A percentile compares a stretch with the other conserved stretches of the same genome.
These are phyloP conservation scores for Clistopyga incitator DNA, from an alignment of 2,888 invertebrate genomes.

Conservation along the genomic window DNA sequence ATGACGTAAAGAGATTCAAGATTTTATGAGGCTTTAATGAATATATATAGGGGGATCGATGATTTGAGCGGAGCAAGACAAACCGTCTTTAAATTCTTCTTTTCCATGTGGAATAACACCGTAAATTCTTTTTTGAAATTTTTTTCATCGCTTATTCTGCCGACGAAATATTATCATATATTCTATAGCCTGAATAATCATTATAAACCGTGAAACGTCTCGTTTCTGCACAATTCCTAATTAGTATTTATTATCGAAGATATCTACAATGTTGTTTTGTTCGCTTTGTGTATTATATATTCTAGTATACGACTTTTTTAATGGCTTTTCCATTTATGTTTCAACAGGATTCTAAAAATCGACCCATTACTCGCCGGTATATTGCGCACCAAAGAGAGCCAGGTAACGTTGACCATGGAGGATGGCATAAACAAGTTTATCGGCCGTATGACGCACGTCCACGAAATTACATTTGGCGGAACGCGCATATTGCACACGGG, in stretches of 20 bases:
- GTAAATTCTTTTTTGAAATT: too few species aligned
- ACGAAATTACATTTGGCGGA: slow-evolving; percentile 87
- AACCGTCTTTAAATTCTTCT: too few species aligned
- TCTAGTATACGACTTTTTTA: not conserved
- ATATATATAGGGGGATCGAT: too few species aligned
- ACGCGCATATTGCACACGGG: slow-evolving; percentile 87
- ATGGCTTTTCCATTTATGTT: slow-evolving; percentile 61
- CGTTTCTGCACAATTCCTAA: too few species aligned
- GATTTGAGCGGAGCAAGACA: too few species aligned
- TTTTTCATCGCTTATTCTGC: too few species aligned
- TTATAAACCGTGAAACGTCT: not conserved
- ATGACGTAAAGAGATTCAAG: not conserved
- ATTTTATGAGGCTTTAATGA: too few species aligned
- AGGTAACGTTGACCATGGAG: slow-evolving; percentile 88
- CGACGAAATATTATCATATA: too few species aligned
- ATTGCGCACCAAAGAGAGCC: slow-evolving; percentile 84
- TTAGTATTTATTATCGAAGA: too few species aligned
- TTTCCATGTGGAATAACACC: too few species aligned
- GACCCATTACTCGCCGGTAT: slow-evolving; percentile 85
- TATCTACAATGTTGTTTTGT: too few species aligned
- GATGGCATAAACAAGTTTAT: slow-evolving; percentile 88
- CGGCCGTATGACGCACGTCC: slow-evolving; percentile 90
- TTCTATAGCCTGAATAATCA: too few species aligned
- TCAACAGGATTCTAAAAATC: slow-evolving; percentile 85
- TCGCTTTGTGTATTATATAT: not conserved